Base-by-base conservation (phyloP, 2,797 vertebrate species). In the Malurus splendens region DNA sequence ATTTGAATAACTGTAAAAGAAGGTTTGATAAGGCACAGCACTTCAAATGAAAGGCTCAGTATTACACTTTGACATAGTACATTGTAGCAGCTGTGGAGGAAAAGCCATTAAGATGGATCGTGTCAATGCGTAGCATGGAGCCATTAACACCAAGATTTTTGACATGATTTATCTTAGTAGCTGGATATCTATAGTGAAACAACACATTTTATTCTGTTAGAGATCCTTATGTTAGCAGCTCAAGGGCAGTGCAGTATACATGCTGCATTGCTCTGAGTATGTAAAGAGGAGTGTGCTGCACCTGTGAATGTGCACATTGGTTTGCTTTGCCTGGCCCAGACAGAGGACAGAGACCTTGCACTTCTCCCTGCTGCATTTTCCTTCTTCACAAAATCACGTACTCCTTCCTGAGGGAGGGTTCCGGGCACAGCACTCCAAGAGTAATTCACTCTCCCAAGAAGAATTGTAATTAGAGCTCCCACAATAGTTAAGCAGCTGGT, bases 401-500 rank as follows among this genome's bases (percentile, higher is more conserved):
- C 38, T 85, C 15, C 8, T 60, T 85, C 92, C 92, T 89, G 57
- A 83, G 87, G 62, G 89, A 90, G 22, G 23, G 18, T 75, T 90
- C 81, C 82, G 75, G 73, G 82, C 76, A 95, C 62, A 94, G 18
- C 0, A 0, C 66, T 91, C 62, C 62, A 90, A 45, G 36, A 92
- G 79, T 90, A 92, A 92, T 91, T 94, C 87, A 60, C 76, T 86
- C 32, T 82, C 64, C 76, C 60, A 87, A 87, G 89, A 95, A 93
- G 72, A 90, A 92, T 85, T 89, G 86, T 92, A 95, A 94, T 95
- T 95, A 95, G 93, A 87, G 80, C 87, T 94, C 82, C 79, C 87
- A 79, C 89, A 92, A 90, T 93, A 94, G 90, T 95, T 92, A 92
- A 93, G 89, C 93, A 93, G 90, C 94, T 95, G 94, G 95, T 92